These are phyloP conservation scores for Argentina silus DNA, from an alignment of 2,797 vertebrate genomes.

Conservation along the genomic window DNA sequence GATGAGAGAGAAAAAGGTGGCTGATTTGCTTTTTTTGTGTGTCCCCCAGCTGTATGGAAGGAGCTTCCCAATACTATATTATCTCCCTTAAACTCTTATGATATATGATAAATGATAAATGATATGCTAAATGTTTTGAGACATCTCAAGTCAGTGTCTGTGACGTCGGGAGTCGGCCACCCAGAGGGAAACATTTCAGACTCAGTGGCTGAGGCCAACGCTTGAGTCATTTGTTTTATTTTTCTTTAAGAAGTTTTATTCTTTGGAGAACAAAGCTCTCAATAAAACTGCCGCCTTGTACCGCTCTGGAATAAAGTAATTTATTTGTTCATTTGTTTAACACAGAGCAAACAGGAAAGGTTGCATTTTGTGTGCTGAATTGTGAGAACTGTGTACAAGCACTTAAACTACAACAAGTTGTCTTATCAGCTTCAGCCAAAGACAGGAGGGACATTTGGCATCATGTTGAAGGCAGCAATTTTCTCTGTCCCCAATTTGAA, in stretches of 20 bases:
- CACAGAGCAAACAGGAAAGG: conserved; percentile 75
- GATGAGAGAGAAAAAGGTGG: conserved; percentile 2
- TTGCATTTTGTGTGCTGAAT: conserved; percentile 66
- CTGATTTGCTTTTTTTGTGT: conserved; percentile 74
- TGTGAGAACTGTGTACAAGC: conserved; percentile 64
- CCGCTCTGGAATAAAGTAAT: conserved; percentile 42
- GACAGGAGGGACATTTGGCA: conserved; percentile 7
- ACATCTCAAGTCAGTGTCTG: conserved; percentile 63
- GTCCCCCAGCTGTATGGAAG: conserved; percentile 55
- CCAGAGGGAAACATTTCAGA: conserved; percentile 70
- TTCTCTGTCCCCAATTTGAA: conserved; percentile 34
- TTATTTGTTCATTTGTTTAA: conserved; percentile 60
- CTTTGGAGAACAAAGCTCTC: conserved; percentile 70
- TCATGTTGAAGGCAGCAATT: conserved; percentile 43
- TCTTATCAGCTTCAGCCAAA: conserved; percentile 64
- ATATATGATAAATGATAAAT: conserved; percentile 31
- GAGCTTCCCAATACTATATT: conserved; percentile 61
- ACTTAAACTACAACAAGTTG: conserved; percentile 49
- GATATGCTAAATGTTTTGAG: conserved; percentile 53
- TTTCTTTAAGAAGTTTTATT: conserved; percentile 66
- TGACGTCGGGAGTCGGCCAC: conserved; percentile 56
- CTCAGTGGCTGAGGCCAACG: conserved; percentile 49
- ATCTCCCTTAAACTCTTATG: conserved; percentile 43
- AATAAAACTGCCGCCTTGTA: conserved; percentile 52
- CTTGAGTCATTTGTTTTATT: conserved; percentile 73